Conservation (phyloP, 2,113 vertebrate genomes). For the Sorex araneus region DNA sequence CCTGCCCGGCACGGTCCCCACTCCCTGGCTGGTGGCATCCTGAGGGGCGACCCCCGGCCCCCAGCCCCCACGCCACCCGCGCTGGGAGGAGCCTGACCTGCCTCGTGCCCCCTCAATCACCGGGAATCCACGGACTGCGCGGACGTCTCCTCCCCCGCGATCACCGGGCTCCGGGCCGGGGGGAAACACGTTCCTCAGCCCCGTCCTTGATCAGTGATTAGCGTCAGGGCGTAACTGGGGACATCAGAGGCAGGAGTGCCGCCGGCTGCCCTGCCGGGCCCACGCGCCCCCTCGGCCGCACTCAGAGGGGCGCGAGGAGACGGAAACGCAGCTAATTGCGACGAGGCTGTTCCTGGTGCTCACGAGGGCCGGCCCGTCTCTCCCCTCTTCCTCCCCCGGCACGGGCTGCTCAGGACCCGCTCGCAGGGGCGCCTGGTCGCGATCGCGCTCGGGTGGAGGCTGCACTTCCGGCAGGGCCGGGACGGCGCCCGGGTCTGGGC, state of each 20-base stretch:
- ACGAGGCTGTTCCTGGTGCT: slow-evolving; percentile 24
- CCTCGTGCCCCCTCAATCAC: slow-evolving; percentile 41
- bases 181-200: slow-evolving; percentile 70
- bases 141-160: slow-evolving; percentile 63
- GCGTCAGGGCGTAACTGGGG: slow-evolving; percentile 69
- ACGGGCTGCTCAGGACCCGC: slow-evolving; percentile 67
- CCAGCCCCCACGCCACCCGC: no score
- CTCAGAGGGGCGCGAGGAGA: slow-evolving; percentile 52
- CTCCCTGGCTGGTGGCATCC: no score
- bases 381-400: slow-evolving; percentile 68
- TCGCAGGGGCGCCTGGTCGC: slow-evolving; percentile 63
- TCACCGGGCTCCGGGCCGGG: slow-evolving; percentile 70
- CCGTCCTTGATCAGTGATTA: slow-evolving; percentile 54
- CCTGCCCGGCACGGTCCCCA: no score
- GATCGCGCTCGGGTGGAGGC: slow-evolving; percentile 16
- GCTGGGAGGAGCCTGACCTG: neutral
- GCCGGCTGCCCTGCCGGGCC: neutral
- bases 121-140: slow-evolving; percentile 74
- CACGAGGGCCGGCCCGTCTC: neutral
- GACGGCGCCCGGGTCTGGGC: neutral
- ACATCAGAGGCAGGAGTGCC: slow-evolving; percentile 59
- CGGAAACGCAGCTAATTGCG: slow-evolving; percentile 51
- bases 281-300: neutral
- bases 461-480: slow-evolving; percentile 22
- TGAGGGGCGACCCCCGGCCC: no score